Base-by-base conservation (phyloP, 2,797 vertebrate species). In the Pseudopleuronectes americanus region DNA sequence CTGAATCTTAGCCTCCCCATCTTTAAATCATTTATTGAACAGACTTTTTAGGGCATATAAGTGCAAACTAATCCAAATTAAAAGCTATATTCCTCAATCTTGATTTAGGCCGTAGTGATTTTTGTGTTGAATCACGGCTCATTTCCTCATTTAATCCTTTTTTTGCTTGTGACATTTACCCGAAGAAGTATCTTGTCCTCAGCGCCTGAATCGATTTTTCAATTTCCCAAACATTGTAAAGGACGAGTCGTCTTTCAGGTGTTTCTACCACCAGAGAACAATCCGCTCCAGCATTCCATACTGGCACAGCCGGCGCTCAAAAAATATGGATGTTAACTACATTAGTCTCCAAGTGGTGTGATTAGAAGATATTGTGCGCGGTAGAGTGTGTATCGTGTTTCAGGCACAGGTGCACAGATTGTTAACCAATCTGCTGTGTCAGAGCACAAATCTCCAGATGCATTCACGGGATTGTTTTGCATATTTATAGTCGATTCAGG, bases 401-500 rank as follows among this genome's bases (percentile, higher is more conserved):
- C 22, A 17, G 26, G 9, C 43, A 67, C 58, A 64, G 73, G 51
- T 43, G 59, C 24, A 13, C 36, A 71, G 60, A 71, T 43, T 80
- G 43, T 61, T 66, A 81, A 73, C 24, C 75, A 75, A 75, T 72
- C 22, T 56, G 21, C 58, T 41, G 16, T 36, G 52, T 68, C 43
- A 49, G 31, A 26, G 7, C 12, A n/a, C 49, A n/a, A 62, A 66
- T 70, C 53, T 71, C n/a, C 19, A 57, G 54, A 69, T 52, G n/a
- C 22, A 52, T 21, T 2, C 22, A 49, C 17, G 2, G 3, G 49
- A 16, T 57, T 62, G 36, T 71, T 16, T 56, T 26, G 31, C 57
- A 52, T 22, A 55, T 57, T 52, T 10, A 2, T 21, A 38, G 10
- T 9, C 8, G 45, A 33, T 19, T 19, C 14, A 57, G 45, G 17